Evolutionary conservation across 2,888 invertebrate species (phyloP).

Genomic region (Taphrorychus bicolor): DNA sequence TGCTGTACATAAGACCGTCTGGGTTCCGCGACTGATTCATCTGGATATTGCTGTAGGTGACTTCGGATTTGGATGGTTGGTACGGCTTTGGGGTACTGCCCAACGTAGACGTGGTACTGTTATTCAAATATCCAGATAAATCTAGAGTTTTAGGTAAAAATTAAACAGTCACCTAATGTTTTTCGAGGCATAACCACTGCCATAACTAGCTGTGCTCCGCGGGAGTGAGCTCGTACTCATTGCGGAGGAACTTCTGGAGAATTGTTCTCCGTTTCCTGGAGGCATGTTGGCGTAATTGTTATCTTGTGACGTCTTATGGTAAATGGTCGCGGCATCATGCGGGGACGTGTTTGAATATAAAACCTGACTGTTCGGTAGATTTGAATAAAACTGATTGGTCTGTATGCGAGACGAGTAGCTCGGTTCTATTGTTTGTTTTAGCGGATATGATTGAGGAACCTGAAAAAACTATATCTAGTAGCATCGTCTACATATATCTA

Average conservation of each 20-base stretch:
- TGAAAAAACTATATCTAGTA: too few relatives aligned
- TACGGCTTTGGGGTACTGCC: conserved; percentile 33
- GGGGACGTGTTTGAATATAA: conserved; percentile 53
- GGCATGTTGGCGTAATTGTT: conserved; percentile 51
- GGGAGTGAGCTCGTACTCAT: conserved; percentile 45
- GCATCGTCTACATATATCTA: too few relatives aligned
- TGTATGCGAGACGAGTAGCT: conserved; percentile 76
- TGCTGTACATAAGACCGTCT: conserved; percentile 64
- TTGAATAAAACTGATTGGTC: conserved; percentile 60
- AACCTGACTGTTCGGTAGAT: conserved; percentile 56
- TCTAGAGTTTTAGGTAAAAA: neutral
- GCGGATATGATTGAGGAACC: conserved; percentile 79
- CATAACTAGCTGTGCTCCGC: conserved; percentile 39
- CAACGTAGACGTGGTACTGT: conserved; percentile 26
- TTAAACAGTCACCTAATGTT: conserved; percentile 30
- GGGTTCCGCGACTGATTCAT: conserved; percentile 55
- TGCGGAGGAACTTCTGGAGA: conserved; percentile 46
- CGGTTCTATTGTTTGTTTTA: conserved; percentile 75
- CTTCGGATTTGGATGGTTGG: conserved; percentile 40
- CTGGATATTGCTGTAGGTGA: conserved; percentile 57
- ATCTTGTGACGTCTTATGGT: conserved; percentile 24
- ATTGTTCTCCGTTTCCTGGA: conserved; percentile 42
- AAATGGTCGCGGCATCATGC: conserved; percentile 47
- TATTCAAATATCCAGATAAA: neutral
- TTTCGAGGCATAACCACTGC: conserved; percentile 36